Percentiles rank a stretch among this genome's conserved stretches.
phyloP scores from a whole-genome alignment of 2,888 invertebrate species.

The Aleiodes alternator region DNA sequence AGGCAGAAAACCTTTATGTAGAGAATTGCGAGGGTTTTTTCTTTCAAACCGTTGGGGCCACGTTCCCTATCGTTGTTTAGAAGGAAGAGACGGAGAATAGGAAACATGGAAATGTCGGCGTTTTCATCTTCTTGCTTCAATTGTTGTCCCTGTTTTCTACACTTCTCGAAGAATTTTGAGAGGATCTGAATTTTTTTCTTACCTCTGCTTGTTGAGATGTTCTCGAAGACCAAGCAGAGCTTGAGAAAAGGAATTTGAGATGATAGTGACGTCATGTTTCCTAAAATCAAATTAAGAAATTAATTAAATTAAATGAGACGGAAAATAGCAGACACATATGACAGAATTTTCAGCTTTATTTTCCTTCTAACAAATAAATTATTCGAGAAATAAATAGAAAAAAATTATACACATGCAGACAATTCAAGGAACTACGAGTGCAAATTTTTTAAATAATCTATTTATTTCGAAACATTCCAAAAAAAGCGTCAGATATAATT shows the following conservation, averaged over 20 bases:
- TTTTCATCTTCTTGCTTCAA: constrained; percentile 66
- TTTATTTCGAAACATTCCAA: no score
- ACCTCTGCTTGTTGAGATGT: constrained; percentile 76
- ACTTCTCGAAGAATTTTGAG: constrained; percentile 74
- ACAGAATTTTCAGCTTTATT: no score
- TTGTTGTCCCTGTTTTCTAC: constrained; percentile 73
- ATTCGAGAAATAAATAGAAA: no score
- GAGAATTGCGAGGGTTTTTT: constrained; percentile 83
- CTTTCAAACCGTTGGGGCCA: constrained; percentile 89
- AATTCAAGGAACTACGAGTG: no score
- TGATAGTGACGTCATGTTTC: constrained; percentile 59
- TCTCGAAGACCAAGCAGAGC: constrained; percentile 81
- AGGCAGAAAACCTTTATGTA: constrained; percentile 87
- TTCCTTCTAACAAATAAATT: no score
- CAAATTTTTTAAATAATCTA: no score
- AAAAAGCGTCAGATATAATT: no score
- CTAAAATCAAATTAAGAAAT: constrained; percentile 29
- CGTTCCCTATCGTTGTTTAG: constrained; percentile 88
- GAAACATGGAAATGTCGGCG: constrained; percentile 79
- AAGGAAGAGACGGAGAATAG: constrained; percentile 86
- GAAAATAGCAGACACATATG: no score
- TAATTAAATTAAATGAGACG: background rate
- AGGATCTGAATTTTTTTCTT: constrained; percentile 76
- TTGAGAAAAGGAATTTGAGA: constrained; percentile 76
- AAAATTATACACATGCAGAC: no score